A percentile compares a stretch with the other conserved stretches of the same genome.
phyloP scores from a whole-genome alignment of 2,888 invertebrate species.

The Phortica magna region DNA sequence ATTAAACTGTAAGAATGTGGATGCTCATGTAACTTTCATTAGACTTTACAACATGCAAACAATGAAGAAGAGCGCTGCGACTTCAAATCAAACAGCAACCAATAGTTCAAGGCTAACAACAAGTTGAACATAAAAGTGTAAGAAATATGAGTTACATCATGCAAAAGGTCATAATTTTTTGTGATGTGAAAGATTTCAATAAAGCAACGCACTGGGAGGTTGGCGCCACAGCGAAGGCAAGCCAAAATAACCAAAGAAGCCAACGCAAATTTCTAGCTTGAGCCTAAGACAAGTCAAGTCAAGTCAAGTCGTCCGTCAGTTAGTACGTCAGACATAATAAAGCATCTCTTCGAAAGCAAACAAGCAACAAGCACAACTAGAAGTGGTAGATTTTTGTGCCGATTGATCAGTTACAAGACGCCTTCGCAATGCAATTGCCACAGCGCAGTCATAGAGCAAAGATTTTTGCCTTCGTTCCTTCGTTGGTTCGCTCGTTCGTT shows the following conservation, averaged over 20 bases:
- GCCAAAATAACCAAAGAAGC: not conserved
- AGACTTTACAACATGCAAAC: too few species aligned
- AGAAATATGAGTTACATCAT: slow-evolving; percentile 17
- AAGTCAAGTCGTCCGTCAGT: not conserved
- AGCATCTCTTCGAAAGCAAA: not conserved
- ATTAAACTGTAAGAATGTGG: too few species aligned
- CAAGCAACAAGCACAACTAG: too few species aligned
- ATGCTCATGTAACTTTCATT: too few species aligned
- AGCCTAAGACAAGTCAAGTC: not conserved
- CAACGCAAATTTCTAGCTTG: not conserved
- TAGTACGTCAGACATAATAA: not conserved
- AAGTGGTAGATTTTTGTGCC: too few species aligned
- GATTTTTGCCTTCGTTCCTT: not conserved
- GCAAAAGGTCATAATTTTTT: slow-evolving; percentile 17
- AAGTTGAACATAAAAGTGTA: slow-evolving; percentile 16
- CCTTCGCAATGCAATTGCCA: slow-evolving; percentile 3
- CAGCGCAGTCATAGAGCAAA: not conserved
- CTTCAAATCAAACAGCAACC: too few species aligned
- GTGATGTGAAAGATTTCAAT: not conserved
- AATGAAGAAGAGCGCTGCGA: too few species aligned
- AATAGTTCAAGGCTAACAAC: too few species aligned
- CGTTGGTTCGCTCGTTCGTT: not conserved
- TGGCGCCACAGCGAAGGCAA: slow-evolving; percentile 17
- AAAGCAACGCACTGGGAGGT: slow-evolving; percentile 8
- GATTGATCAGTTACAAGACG: not conserved